phyloP scores from a whole-genome alignment of 2,113 vertebrate genomes.

The Sander vitreus region DNA sequence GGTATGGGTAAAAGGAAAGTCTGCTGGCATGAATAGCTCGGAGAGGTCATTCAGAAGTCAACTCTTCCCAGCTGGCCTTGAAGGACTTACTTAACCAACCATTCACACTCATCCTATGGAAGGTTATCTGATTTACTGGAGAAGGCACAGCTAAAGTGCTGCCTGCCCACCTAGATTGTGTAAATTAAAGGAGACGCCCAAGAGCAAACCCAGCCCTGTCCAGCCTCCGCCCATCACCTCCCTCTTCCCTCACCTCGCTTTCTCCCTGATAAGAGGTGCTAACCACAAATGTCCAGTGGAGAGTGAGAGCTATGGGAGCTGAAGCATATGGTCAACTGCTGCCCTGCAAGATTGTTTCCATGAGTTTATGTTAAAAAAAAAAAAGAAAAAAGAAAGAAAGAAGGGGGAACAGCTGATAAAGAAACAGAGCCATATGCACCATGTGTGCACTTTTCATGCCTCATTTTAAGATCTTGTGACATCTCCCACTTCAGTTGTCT shows the following conservation, averaged over 20 bases:
- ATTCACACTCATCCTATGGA: constrained; percentile 57
- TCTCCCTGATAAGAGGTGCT: constrained; percentile 62
- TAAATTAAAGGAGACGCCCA: constrained; percentile 69
- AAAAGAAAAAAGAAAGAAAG: not conserved
- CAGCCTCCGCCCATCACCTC: constrained; percentile 53
- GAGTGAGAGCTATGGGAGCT: constrained; percentile 24
- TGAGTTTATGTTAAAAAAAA: not conserved
- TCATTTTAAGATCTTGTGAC: not conserved
- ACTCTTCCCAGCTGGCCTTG: constrained; percentile 56
- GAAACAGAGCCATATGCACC: constrained; percentile 36
- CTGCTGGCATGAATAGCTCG: constrained; percentile 37
- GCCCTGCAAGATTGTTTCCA: constrained; percentile 34
- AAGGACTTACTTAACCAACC: constrained; percentile 52
- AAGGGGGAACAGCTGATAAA: constrained; percentile 16
- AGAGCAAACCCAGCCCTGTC: constrained; percentile 33
- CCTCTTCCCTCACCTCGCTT: constrained; percentile 13
- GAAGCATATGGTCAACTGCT: constrained; percentile 54
- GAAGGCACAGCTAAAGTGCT: constrained; percentile 51
- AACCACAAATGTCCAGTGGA: constrained; percentile 29
- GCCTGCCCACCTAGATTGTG: constrained; percentile 50
- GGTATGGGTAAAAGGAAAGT: constrained; percentile 50
- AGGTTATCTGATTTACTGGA: constrained; percentile 71
- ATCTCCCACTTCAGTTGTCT: constrained; percentile 9
- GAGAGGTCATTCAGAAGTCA: constrained; percentile 71
- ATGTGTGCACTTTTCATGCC: constrained; percentile 1